These are phyloP conservation scores for Tetranychus piercei DNA, from an alignment of 2,888 invertebrate species.

Conservation along the genomic window DNA sequence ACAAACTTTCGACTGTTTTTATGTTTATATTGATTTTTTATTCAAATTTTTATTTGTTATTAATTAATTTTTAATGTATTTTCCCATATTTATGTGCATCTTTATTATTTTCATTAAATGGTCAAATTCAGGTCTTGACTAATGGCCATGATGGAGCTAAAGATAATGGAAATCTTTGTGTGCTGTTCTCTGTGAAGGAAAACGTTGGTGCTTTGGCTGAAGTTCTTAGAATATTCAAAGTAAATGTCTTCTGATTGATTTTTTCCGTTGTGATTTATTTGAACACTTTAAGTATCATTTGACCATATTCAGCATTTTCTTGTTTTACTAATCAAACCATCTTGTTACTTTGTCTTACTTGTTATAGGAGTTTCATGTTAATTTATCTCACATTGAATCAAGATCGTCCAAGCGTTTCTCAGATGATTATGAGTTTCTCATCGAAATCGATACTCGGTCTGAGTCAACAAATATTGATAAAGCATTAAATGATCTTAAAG, in stretches of 20 bases:
- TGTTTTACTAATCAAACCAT: background rate
- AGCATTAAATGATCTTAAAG: slow-evolving; percentile 49
- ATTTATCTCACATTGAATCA: slow-evolving; percentile 83
- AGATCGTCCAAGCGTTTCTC: slow-evolving; percentile 57
- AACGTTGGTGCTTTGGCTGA: slow-evolving; percentile 72
- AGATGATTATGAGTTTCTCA: slow-evolving; percentile 75
- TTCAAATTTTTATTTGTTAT: background rate
- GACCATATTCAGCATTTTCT: background rate
- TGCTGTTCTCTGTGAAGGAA: slow-evolving; percentile 69
- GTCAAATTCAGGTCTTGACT: background rate
- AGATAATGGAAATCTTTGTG: background rate
- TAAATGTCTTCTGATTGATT: slow-evolving; percentile 29
- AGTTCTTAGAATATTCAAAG: slow-evolving; percentile 71
- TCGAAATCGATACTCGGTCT: slow-evolving; percentile 53
- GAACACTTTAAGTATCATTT: background rate
- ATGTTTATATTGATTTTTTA: background rate
- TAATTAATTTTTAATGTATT: background rate
- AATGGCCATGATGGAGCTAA: background rate
- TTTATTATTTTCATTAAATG: background rate
- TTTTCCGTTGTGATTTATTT: background rate
- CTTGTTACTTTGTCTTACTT: background rate
- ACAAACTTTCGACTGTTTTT: no score
- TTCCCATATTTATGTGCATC: background rate
- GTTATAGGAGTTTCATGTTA: slow-evolving; percentile 41
- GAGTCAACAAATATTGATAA: slow-evolving; percentile 48